Evolutionary conservation across 92 coral and sea anemone genomes (phyloP), one percentile per base, ranked within the genome.

Genomic region (Epizoanthus stellaris): DNA sequence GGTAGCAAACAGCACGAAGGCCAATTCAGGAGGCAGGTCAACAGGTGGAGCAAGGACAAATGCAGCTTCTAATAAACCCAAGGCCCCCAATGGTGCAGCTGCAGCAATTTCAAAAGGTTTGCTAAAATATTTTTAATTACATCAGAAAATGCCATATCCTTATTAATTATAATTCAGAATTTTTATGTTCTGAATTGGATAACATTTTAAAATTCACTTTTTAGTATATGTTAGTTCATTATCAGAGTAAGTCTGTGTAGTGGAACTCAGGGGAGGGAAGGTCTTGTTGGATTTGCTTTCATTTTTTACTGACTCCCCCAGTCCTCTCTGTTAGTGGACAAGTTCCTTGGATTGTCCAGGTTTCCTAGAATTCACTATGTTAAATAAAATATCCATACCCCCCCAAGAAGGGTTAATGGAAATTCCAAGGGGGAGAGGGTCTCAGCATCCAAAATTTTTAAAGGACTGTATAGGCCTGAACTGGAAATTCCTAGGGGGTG

Each of bases 71-170:
- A 49, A 52, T 23, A 85, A 66, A 49, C 11, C 83, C 19, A 85
- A 57, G 47, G 36, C 42, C 21, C 9, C 49, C 75, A 75, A 53
- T 39, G 68, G 74, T 13, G 7, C 74, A n/a, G 52, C 25, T 49
- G 17, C 53, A 65, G 82, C 40, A 47, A 74, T 74, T 21, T n/a
- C 82, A 3, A 85, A 75, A 47, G 82, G 81, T 64, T 47, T 75
- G 82, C 73, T 70, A 3, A 59, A 15, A 60, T 47, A 34, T 79
- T 14, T 13, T n/a, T 47, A n/a, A 16, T 16, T 45, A 45, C 52
- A 45, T 10, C 52, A 45, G 52, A 5, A 45, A 45, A 45, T 45
- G 52, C 52, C 9, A 9, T 45, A 45, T 30, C 34, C 34, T n/a
- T n/a, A n/a, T n/a, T n/a, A n/a, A n/a, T n/a, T n/a, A n/a, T n/a